These are phyloP conservation scores for Samia ricini DNA, from an alignment of 1,140 invertebrate genomes.

Conservation along the genomic window DNA sequence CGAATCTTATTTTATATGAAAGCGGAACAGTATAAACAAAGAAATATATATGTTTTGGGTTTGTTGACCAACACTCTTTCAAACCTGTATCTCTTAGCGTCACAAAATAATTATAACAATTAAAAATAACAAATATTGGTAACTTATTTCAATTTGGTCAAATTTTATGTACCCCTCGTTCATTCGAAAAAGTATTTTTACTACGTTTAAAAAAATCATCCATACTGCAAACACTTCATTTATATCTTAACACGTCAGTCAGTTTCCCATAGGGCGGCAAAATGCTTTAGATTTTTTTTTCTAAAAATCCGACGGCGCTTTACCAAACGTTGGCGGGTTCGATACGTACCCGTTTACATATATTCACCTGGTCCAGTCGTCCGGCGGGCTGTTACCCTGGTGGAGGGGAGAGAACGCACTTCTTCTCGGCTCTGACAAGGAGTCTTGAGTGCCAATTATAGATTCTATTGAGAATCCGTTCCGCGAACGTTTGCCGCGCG, in stretches of 20 bases:
- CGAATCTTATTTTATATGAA: conserved; percentile 5
- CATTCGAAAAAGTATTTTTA: neutral
- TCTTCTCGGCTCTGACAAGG: conserved; percentile 45
- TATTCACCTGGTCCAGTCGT: conserved; percentile 77
- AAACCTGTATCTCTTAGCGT: neutral
- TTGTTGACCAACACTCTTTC: neutral
- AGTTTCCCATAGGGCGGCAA: too few relatives aligned
- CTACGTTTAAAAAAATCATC: neutral
- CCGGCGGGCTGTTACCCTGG: conserved; percentile 53
- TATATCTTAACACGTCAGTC: conserved; percentile 16
- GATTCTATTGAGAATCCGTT: conserved; percentile 77
- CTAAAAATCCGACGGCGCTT: conserved; percentile 31
- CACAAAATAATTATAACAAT: neutral
- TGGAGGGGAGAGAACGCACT: conserved; percentile 73
- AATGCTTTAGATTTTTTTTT: too few relatives aligned
- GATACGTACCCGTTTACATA: conserved; percentile 45
- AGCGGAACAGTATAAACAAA: neutral
- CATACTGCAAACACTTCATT: conserved; percentile 18
- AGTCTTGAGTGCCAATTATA: conserved; percentile 63
- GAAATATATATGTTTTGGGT: neutral
- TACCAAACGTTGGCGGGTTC: conserved; percentile 39
- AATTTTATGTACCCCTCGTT: neutral
- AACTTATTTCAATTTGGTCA: conserved; percentile 9
- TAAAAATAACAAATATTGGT: neutral
- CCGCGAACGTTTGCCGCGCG: conserved; percentile 58